These are phyloP conservation scores for Apamea monoglypha DNA, from an alignment of 2,888 invertebrate genomes.

Conservation along the genomic window DNA sequence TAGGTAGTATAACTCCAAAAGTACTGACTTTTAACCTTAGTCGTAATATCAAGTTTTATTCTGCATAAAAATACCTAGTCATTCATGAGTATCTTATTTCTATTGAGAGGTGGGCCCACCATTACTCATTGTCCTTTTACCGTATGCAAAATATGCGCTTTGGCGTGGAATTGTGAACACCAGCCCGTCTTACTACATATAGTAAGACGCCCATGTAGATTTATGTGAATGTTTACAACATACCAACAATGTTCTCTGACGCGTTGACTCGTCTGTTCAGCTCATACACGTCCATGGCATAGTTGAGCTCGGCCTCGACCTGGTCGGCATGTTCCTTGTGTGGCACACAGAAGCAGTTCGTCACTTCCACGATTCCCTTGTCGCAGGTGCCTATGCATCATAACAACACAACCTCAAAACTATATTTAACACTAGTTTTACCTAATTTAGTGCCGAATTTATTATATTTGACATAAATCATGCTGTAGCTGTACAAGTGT, in stretches of 20 bases:
- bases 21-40: no score
- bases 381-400: conserved; percentile 93
- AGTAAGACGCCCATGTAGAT: neutral
- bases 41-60: no score
- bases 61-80: no score
- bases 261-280: conserved; percentile 98
- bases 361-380: conserved; percentile 98
- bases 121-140: no score
- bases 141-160: neutral
- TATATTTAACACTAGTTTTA: neutral
- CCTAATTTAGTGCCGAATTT: neutral
- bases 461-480: neutral
- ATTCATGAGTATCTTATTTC: no score
- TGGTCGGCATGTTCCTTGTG: conserved; percentile 99
- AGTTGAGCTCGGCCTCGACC: conserved; percentile 99
- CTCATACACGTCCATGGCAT: conserved; percentile 98
- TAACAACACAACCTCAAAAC: conserved; percentile 78
- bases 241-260: conserved; percentile 97
- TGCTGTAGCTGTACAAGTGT: no score
- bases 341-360: conserved; percentile 99
- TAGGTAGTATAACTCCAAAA: no score
- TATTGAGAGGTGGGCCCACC: no score
- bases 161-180: neutral
- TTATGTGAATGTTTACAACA: conserved; percentile 57
- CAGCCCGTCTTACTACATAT: neutral